Conservation (phyloP, 2,888 invertebrate species). For the Pterobdella sp. region DNA sequence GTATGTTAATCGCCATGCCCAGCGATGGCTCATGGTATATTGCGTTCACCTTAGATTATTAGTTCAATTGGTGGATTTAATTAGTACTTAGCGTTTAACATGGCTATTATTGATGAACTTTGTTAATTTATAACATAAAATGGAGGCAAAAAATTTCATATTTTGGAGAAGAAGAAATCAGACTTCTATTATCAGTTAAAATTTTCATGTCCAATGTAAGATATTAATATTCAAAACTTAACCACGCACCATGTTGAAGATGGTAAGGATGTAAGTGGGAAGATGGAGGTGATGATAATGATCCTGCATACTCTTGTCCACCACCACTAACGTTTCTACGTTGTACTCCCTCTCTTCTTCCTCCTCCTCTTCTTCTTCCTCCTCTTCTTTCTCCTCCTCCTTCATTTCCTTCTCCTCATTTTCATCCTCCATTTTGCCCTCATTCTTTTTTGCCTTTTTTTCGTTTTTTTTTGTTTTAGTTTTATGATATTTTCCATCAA, state of each 20-base stretch:
- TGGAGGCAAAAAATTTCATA: no score
- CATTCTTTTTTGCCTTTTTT: neutral
- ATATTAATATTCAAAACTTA: no score
- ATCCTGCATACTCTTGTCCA: slow-evolving; percentile 76
- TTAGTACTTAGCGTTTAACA: neutral
- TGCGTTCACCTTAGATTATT: slow-evolving; percentile 43
- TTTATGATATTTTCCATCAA: neutral
- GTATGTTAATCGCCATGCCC: slow-evolving; percentile 79
- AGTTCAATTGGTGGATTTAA: neutral
- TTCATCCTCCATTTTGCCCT: neutral
- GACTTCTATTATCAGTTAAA: no score
- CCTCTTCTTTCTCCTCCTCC: slow-evolving; percentile 15
- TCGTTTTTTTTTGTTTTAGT: neutral
- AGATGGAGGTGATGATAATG: slow-evolving; percentile 74
- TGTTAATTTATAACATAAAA: no score
- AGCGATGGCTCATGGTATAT: slow-evolving; percentile 62
- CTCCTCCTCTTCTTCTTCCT: slow-evolving; percentile 10
- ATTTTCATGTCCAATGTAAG: no score
- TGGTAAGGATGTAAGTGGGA: slow-evolving; percentile 75
- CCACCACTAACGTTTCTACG: slow-evolving; percentile 61
- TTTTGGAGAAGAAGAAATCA: no score
- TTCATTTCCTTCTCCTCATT: slow-evolving; percentile 15
- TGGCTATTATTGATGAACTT: neutral
- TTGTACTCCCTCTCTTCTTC: slow-evolving; percentile 12
- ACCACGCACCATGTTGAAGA: slow-evolving; percentile 75